Percentiles rank a stretch among this genome's conserved stretches.
phyloP scores from a whole-genome alignment of 2,888 invertebrate species.

The Rhyacophila evoluta region DNA sequence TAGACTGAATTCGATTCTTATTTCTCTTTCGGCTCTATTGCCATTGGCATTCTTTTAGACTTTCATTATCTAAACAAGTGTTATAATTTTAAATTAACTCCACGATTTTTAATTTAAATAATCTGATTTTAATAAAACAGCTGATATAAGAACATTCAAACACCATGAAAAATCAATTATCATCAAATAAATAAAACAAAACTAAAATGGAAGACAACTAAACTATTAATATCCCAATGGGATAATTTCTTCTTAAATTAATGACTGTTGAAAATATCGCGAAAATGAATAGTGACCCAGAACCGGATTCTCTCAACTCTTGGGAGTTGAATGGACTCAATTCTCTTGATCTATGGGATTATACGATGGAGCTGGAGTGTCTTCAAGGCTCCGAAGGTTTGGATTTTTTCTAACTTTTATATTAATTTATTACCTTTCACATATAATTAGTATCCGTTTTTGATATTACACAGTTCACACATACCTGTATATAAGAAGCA shows the following conservation, averaged over 20 bases:
- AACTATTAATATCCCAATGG: not conserved
- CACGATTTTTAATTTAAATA: not conserved
- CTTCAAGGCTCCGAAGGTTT: conserved; percentile 80
- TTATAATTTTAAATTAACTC: not conserved
- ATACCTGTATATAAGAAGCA: too few relatives aligned
- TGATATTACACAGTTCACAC: too few relatives aligned
- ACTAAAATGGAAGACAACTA: not conserved
- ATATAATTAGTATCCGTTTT: too few relatives aligned
- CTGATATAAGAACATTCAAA: not conserved
- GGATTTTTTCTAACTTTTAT: too few relatives aligned
- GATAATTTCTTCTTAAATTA: not conserved
- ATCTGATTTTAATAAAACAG: not conserved
- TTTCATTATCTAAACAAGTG: not conserved
- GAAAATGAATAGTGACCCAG: conserved; percentile 66
- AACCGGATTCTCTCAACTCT: conserved; percentile 58
- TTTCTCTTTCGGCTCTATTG: not conserved
- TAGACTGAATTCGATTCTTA: not conserved
- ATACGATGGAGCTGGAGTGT: conserved; percentile 85
- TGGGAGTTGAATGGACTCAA: conserved; percentile 73
- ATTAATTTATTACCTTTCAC: too few relatives aligned
- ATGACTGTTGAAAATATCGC: not conserved
- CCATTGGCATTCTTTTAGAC: not conserved
- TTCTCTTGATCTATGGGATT: conserved; percentile 87
- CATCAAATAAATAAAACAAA: not conserved
- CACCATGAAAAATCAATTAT: too few relatives aligned